These are phyloP conservation scores for Pogonocichla stellata DNA, from an alignment of 2,113 vertebrate genomes.

Conservation along the genomic window DNA sequence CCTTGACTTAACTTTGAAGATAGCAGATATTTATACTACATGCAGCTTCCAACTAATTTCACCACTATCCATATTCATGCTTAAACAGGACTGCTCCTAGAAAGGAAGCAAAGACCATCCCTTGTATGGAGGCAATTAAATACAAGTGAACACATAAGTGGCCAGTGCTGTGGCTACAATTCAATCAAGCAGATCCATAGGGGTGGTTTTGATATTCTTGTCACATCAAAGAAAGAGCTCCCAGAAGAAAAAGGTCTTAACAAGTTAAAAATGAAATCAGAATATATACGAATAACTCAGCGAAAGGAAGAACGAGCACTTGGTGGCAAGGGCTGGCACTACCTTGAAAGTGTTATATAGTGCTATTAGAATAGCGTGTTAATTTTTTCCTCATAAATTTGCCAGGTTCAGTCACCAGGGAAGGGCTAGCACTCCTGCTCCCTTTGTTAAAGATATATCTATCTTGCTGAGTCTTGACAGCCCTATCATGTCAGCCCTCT, in stretches of 20 bases:
- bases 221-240: constrained; percentile 34
- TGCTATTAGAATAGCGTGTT: not conserved
- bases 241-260: constrained; percentile 17
- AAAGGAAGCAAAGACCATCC: not conserved
- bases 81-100: not conserved
- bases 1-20: not conserved
- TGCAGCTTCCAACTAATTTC: not conserved
- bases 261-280: constrained; percentile 10
- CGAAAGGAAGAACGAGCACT: not conserved
- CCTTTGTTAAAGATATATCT: constrained; percentile 71
- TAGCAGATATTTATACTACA: not conserved
- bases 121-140: constrained; percentile 21
- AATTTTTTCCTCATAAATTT: constrained; percentile 62
- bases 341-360: not conserved
- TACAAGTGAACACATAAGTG: not conserved
- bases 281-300: not conserved
- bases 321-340: not conserved
- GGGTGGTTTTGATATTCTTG: constrained; percentile 30
- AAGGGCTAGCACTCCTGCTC: constrained; percentile 39
- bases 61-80: not conserved
- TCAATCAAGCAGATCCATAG: constrained; percentile 10
- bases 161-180: not conserved
- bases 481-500: constrained; percentile 69
- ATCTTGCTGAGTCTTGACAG: constrained; percentile 71
- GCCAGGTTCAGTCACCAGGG: constrained; percentile 21